Evolutionary conservation across 1,140 invertebrate species (phyloP).

Genomic region (Drosophila watanabei): DNA sequence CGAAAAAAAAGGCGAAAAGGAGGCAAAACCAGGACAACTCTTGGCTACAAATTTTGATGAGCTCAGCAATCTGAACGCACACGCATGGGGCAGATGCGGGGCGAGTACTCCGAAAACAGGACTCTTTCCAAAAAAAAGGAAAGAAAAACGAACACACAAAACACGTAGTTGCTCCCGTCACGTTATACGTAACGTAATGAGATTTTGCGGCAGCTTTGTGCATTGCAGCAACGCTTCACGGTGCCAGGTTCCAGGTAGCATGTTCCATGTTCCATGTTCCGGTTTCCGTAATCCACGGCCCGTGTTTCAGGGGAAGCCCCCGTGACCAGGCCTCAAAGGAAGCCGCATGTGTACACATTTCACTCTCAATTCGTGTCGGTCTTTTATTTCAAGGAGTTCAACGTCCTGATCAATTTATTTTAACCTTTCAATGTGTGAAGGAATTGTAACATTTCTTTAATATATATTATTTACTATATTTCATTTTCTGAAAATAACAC

Average conservation of each 20-base stretch:
- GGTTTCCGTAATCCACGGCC: conserved; percentile 1
- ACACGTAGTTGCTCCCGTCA: conserved; percentile 65
- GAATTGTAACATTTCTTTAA: neutral
- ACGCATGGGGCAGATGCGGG: conserved; percentile 42
- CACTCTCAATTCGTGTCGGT: neutral
- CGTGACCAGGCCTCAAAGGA: neutral
- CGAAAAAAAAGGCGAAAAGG: conserved; percentile 1
- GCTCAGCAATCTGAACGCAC: conserved; percentile 57
- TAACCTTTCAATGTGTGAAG: neutral
- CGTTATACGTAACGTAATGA: conserved; percentile 72
- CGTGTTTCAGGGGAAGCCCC: neutral
- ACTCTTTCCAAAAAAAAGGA: neutral
- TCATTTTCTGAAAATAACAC: no score
- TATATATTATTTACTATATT: no score
- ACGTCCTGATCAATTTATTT: neutral
- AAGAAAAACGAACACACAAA: neutral
- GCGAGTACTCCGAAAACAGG: neutral
- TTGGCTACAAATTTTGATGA: conserved; percentile 59
- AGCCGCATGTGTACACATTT: neutral
- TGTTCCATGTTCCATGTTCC: neutral
- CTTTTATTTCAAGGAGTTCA: neutral
- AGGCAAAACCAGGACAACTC: conserved; percentile 29
- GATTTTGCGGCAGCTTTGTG: conserved; percentile 76
- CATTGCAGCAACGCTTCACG: conserved; percentile 32
- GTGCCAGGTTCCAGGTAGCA: neutral